Conservation (phyloP, 1,140 invertebrate species). For the Lasioglossum albipes region DNA sequence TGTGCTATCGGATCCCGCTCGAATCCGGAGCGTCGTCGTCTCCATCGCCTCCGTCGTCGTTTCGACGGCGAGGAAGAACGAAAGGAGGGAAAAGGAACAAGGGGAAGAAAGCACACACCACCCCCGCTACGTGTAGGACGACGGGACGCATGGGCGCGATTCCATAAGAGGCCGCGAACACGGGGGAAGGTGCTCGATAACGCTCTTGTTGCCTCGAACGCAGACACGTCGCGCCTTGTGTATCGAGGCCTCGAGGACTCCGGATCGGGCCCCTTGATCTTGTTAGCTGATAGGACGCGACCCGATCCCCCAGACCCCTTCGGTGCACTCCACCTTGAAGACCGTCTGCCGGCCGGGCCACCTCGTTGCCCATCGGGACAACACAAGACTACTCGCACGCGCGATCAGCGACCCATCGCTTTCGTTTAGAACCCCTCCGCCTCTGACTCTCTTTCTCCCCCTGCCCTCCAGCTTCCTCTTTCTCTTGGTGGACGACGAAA, state of each 20-base stretch:
- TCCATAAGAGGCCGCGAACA: slow-evolving; percentile 58
- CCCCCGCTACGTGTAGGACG: slow-evolving; percentile 65
- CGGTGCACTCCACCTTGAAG: slow-evolving; percentile 27
- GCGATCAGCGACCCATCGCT: too few relatives aligned
- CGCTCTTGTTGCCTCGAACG: slow-evolving; percentile 62
- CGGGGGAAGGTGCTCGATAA: slow-evolving; percentile 67
- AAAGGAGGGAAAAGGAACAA: slow-evolving; percentile 4
- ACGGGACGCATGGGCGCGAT: slow-evolving; percentile 65
- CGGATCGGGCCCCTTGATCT: slow-evolving; percentile 60
- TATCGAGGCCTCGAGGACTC: slow-evolving; percentile 55
- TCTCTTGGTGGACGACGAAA: background rate
- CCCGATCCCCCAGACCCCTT: slow-evolving; percentile 49
- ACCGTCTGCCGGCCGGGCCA: slow-evolving; percentile 28
- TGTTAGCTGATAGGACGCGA: slow-evolving; percentile 57
- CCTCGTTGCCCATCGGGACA: slow-evolving; percentile 22
- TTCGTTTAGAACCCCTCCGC: too few relatives aligned
- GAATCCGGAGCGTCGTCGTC: slow-evolving; percentile 46
- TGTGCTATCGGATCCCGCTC: slow-evolving; percentile 54
- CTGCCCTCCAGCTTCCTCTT: too few relatives aligned
- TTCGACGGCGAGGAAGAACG: too few relatives aligned
- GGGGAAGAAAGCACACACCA: slow-evolving; percentile 39
- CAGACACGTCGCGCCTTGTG: slow-evolving; percentile 61
- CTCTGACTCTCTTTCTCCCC: too few relatives aligned
- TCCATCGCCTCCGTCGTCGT: slow-evolving; percentile 13
- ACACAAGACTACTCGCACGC: background rate